Evolutionary conservation across 1,140 invertebrate genomes (phyloP).

Genomic region (Pseudobourletiella spinata): DNA sequence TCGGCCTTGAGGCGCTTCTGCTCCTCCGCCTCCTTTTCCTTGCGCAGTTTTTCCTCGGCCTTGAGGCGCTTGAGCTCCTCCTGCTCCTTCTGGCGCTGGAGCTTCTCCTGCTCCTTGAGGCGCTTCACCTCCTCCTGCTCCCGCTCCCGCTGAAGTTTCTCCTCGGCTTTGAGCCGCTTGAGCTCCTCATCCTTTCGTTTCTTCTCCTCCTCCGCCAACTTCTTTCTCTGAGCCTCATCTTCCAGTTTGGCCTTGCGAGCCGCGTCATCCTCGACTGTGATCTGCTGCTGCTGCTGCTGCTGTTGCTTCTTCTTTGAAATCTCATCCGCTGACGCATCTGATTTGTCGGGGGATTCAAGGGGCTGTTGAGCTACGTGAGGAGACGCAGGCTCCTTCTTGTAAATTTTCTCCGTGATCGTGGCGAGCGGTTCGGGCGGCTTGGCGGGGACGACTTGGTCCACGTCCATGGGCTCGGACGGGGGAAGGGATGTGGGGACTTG

Average conservation of each 20-base stretch:
- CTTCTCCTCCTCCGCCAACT: slow-evolving; percentile 18
- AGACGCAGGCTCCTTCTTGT: too few species aligned
- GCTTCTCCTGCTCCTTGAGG: slow-evolving; percentile 17
- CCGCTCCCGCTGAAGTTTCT: slow-evolving; percentile 6
- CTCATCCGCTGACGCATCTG: too few species aligned
- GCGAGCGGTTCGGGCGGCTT: too few species aligned
- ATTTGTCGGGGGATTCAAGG: too few species aligned
- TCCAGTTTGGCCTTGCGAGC: slow-evolving; percentile 4
- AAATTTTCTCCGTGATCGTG: too few species aligned
- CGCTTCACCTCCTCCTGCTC: slow-evolving; percentile 22
- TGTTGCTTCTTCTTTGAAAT: too few species aligned
- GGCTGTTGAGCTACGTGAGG: too few species aligned
- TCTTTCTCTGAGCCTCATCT: slow-evolving; percentile 6
- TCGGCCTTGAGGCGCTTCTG: slow-evolving; percentile 16
- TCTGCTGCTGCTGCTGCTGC: background rate
- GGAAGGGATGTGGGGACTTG: background rate
- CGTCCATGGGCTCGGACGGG: background rate
- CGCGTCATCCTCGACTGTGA: too few species aligned
- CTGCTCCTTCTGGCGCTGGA: slow-evolving; percentile 10
- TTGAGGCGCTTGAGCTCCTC: slow-evolving; percentile 19
- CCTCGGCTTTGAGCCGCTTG: background rate
- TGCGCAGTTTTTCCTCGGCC: slow-evolving; percentile 6
- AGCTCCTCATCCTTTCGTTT: slow-evolving; percentile 3
- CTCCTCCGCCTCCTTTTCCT: slow-evolving; percentile 36
- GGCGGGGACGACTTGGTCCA: too few species aligned